These are phyloP conservation scores for Trissonchulus latispiculum DNA, from an alignment of 2,888 invertebrate species.

Conservation along the genomic window DNA sequence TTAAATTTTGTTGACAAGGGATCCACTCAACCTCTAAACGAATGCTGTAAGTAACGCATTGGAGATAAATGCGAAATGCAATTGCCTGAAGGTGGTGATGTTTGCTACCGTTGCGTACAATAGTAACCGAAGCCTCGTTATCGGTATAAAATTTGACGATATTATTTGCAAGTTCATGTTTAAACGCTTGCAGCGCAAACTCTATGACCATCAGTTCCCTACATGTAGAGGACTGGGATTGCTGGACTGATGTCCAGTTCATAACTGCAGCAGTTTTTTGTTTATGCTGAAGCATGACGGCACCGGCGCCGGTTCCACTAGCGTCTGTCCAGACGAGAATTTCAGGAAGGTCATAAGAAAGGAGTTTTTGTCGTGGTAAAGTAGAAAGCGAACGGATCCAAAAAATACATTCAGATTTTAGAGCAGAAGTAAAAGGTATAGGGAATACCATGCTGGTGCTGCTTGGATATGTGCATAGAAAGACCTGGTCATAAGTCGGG, in stretches of 20 bases:
- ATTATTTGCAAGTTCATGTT: not conserved
- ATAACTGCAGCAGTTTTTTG: not conserved
- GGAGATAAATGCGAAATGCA: not conserved
- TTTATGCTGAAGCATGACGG: not conserved
- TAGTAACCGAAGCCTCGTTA: not conserved
- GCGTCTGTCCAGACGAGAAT: not conserved
- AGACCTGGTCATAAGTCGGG: too few relatives aligned
- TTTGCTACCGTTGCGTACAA: not conserved
- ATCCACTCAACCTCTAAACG: constrained; percentile 1
- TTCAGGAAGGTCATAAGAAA: too few relatives aligned
- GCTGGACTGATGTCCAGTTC: not conserved
- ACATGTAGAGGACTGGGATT: not conserved
- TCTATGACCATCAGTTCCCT: not conserved
- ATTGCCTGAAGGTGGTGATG: not conserved
- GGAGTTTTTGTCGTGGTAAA: too few relatives aligned
- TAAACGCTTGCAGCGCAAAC: not conserved
- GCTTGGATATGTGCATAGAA: too few relatives aligned
- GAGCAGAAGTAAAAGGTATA: too few relatives aligned
- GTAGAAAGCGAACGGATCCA: too few relatives aligned
- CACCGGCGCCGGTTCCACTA: not conserved
- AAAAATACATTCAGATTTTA: too few relatives aligned
- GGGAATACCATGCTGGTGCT: too few relatives aligned
- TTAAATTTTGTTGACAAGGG: not conserved
- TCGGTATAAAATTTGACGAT: not conserved
- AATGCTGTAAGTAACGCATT: not conserved